Evolutionary conservation across 2,797 vertebrate species (phyloP), one percentile per base, ranked within the genome.

Genomic region (Rhyacichthys aspro): DNA sequence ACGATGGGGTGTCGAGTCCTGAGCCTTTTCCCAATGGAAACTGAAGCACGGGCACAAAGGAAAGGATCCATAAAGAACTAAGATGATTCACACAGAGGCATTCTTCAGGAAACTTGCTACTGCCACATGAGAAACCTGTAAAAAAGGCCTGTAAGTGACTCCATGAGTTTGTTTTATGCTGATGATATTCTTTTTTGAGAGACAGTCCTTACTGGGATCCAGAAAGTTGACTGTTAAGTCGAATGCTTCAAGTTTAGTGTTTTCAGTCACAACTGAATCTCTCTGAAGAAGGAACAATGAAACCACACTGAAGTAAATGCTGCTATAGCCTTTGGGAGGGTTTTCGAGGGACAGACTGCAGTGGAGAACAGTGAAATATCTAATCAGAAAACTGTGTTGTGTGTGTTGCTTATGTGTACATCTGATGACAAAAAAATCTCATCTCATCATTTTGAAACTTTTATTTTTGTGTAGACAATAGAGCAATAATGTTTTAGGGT

Each of bases 11-110:
- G 23, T 93, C 92, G 0, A 98, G 94, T 70, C 94, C 95, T 44
- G 95, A 97, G 61, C 89, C 90, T 7, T 95, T 94, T 70, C 90
- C 89, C 45, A 62, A 86, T 54, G 92, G 94, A 76, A 86, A 94
- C 55, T 93, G 94, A 79, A 59, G 41, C 39, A 63, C 73, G 66
- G 71, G 79, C 72, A 78, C 76, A 79, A 74, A 67, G 45, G 48
- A 69, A 63, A 63, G 46, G 46, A 28, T 14, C 69, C 48, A 17
- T 38, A 59, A 68, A 72, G 69, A 64, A 63, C 74, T 41, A 65
- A 72, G 68, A 74, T 74, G 53, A 49, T 62, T 77, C 66, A 76
- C 46, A 67, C 41, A 74, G 70, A 78, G 1, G 59, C 59, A 55
- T 68, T 76, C 62, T 85, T 80, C 70, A 68, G 79, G 78, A 82